Base-by-base conservation (phyloP, 2,113 vertebrate genomes). In the Corythoichthys haematopterus region DNA sequence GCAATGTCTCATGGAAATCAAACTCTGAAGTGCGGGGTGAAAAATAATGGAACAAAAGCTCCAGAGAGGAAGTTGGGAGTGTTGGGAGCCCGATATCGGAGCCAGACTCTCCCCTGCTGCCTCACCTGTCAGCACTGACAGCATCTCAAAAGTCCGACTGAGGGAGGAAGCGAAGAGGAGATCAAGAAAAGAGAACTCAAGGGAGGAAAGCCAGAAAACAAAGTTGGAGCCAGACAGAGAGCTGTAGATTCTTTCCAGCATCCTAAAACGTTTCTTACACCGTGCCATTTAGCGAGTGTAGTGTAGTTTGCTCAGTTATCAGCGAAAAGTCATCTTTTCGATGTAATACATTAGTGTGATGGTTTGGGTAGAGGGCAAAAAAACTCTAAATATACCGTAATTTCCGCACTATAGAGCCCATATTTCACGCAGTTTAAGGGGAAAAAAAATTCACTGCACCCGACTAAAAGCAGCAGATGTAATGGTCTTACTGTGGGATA, bases 91-190 rank as follows among this genome's bases (percentile, higher is more conserved):
- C 68, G 61, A 66, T 80, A 79, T 81, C 82, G 36, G 47, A 82
- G 51, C 53, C 75, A 69, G 65, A 68, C 80, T 12, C 78, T 85
- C 80, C 67, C 73, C 68, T 70, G 80, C 75, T 82, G 81, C 77
- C 76, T 79, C 77, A 78, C 75, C 83, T 89, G 84, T 84, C 87
- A 81, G 74, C 73, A 16, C 81, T 87, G 87, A 87, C 83, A 83
- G 85, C 76, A 74, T 77, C 86, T 88, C 77, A 76, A 60, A 74
- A 87, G 79, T 88, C 86, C 81, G 37, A 52, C 65, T 81, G 80
- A 74, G 65, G 40, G 67, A 72, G 72, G 84, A 80, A 63, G 68
- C 81, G 78, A 70, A 72, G 70, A 36, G 64, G 38, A 81, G 79
- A 87, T 71, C 69, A 76, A 71, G 69, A 51, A 43, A 16, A 8